Evolutionary conservation across 1,140 invertebrate species (phyloP).

Genomic region (Andrena cerasifolii): DNA sequence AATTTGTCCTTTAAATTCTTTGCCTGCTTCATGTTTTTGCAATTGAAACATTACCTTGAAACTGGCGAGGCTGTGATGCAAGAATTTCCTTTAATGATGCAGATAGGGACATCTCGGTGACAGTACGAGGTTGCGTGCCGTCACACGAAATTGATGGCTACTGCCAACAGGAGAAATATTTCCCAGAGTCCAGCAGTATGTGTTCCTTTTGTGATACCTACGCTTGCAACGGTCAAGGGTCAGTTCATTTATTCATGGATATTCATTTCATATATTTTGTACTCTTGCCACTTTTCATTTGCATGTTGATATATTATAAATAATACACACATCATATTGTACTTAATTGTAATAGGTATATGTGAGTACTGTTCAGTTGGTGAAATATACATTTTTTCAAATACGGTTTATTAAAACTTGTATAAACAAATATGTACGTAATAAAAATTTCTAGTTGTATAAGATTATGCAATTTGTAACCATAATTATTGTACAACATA

Average conservation of each 20-base stretch:
- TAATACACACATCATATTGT: neutral
- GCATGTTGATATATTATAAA: neutral
- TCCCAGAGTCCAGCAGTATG: slow-evolving; percentile 66
- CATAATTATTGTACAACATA: neutral
- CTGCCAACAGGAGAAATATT: slow-evolving; percentile 65
- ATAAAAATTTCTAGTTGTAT: neutral
- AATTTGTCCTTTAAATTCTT: neutral
- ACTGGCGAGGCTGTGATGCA: neutral
- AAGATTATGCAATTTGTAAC: neutral
- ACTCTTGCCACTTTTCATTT: neutral
- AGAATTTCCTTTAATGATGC: slow-evolving; percentile 50
- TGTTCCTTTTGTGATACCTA: slow-evolving; percentile 73
- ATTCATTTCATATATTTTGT: too few relatives aligned
- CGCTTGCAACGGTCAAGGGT: slow-evolving; percentile 68
- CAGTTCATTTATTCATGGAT: too few relatives aligned
- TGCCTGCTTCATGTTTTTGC: neutral
- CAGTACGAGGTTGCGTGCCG: slow-evolving; percentile 74
- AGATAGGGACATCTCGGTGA: slow-evolving; percentile 73
- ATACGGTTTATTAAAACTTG: neutral
- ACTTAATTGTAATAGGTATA: slow-evolving; percentile 4
- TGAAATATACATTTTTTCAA: too few relatives aligned
- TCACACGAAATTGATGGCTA: slow-evolving; percentile 67
- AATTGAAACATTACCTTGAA: slow-evolving; percentile 23
- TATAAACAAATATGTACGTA: too few relatives aligned
- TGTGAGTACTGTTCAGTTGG: neutral